Evolutionary conservation across 1,140 invertebrate genomes (phyloP).

Genomic region (Gryllus bimaculatus): DNA sequence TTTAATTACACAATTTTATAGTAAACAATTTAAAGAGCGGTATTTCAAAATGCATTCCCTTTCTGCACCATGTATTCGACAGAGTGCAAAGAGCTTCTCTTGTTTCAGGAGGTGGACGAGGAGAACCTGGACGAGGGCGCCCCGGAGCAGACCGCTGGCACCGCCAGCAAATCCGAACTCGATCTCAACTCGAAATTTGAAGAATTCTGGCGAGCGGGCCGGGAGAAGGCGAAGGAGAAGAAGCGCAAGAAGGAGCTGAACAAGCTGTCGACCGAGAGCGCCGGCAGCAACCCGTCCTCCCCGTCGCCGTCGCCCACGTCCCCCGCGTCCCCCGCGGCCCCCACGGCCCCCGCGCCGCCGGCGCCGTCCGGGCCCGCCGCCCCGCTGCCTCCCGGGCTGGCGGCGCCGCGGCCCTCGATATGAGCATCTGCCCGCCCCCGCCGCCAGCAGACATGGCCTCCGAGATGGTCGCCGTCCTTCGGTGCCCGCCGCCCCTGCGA

Average conservation of each 20-base stretch:
- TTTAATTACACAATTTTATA: too few species aligned
- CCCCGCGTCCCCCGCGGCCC: too few species aligned
- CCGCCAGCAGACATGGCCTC: not conserved
- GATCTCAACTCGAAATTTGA: slow-evolving; percentile 31
- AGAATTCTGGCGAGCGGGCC: slow-evolving; percentile 25
- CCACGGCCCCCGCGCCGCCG: too few species aligned
- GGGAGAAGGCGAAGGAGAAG: slow-evolving; percentile 18
- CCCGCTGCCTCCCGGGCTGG: not conserved
- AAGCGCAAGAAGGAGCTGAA: slow-evolving; percentile 7
- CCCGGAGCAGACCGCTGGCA: slow-evolving; percentile 29
- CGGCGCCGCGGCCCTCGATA: not conserved
- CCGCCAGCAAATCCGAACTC: slow-evolving; percentile 28
- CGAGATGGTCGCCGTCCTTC: too few species aligned
- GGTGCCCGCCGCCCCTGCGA: not conserved
- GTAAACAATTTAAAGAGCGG: too few species aligned
- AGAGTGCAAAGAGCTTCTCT: not conserved
- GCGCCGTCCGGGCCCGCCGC: too few species aligned
- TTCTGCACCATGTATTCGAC: too few species aligned
- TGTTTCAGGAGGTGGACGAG: slow-evolving; percentile 49
- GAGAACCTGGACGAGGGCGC: slow-evolving; percentile 37
- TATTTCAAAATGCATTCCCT: too few species aligned
- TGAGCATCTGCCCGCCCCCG: not conserved
- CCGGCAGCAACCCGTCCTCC: not conserved
- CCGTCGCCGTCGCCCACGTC: not conserved
- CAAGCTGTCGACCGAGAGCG: not conserved